Conservation (phyloP, 30 jellyfish, hydroid and myxozoan genomes). For the Clytia hemisphaerica region DNA sequence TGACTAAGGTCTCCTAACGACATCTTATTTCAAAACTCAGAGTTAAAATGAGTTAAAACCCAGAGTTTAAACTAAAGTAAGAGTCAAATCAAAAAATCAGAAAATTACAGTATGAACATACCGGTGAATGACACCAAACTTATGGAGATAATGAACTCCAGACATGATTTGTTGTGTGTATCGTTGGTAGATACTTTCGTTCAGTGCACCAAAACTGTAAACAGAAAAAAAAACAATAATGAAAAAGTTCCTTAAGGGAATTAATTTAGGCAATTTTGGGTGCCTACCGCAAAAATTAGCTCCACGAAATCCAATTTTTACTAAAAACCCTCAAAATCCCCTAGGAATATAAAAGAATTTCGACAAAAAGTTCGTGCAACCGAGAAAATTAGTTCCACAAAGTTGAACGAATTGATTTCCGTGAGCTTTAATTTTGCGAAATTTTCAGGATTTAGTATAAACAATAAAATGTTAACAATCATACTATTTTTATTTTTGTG, state of each 20-base stretch:
- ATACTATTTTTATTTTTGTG: too few species aligned
- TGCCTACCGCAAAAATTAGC: background rate
- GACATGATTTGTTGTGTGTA: constrained; percentile 70
- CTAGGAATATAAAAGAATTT: too few species aligned
- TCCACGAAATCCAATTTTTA: background rate
- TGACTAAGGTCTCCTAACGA: too few species aligned
- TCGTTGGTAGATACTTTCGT: constrained; percentile 50
- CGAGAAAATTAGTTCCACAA: too few species aligned
- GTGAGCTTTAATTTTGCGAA: too few species aligned
- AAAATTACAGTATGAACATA: background rate
- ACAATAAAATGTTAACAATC: too few species aligned
- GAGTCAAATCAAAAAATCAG: too few species aligned
- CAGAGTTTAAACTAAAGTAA: too few species aligned
- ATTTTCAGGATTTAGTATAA: too few species aligned
- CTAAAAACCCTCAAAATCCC: background rate
- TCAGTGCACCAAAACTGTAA: constrained; percentile 68
- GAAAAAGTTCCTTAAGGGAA: background rate
- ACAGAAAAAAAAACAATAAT: background rate
- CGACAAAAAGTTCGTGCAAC: background rate
- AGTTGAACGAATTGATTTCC: background rate
- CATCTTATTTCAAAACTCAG: too few species aligned
- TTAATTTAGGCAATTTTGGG: background rate
- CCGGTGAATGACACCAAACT: constrained; percentile 69
- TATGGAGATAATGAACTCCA: constrained; percentile 64
- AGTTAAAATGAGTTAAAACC: too few species aligned